Percentiles rank a stretch among this genome's conserved stretches.
Evolutionary conservation across 2,888 invertebrate genomes (phyloP).

Genomic region (Euzophera pinguis): DNA sequence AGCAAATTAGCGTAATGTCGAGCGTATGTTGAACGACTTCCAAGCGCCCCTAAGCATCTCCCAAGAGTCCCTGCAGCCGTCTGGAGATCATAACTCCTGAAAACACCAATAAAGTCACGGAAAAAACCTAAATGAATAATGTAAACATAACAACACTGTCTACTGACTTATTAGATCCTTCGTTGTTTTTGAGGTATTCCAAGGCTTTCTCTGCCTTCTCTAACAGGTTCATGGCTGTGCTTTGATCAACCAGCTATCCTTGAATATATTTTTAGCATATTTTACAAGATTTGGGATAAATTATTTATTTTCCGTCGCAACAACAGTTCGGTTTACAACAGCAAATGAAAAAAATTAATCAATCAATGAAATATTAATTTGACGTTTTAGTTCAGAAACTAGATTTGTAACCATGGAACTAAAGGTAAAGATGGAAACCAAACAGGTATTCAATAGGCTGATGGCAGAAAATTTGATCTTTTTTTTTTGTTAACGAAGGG

Average conservation of each 20-base stretch:
- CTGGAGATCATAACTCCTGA: constrained; percentile 67
- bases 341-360: constrained; percentile 53
- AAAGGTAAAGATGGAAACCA: too few species aligned
- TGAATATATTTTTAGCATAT: constrained; percentile 30
- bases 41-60: constrained; percentile 64
- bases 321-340: too few species aligned
- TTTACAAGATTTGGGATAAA: constrained; percentile 25
- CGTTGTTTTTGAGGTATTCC: constrained; percentile 62
- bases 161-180: constrained; percentile 60
- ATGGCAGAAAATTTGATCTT: too few species aligned
- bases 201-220: constrained; percentile 74
- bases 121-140: constrained; percentile 13
- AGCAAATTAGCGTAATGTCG: constrained; percentile 66
- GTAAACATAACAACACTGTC: constrained; percentile 17
- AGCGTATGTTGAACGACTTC: constrained; percentile 62
- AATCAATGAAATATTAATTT: constrained; percentile 40
- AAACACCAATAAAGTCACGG: constrained; percentile 25
- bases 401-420: neutral
- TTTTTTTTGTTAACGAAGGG: too few species aligned
- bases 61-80: constrained; percentile 67
- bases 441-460: too few species aligned
- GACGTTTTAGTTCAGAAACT: constrained; percentile 18
- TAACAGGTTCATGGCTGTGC: constrained; percentile 60
- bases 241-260: constrained; percentile 29
- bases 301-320: constrained; percentile 30